phyloP scores from a whole-genome alignment of 2,113 vertebrate genomes.

The Scalopus aquaticus region DNA sequence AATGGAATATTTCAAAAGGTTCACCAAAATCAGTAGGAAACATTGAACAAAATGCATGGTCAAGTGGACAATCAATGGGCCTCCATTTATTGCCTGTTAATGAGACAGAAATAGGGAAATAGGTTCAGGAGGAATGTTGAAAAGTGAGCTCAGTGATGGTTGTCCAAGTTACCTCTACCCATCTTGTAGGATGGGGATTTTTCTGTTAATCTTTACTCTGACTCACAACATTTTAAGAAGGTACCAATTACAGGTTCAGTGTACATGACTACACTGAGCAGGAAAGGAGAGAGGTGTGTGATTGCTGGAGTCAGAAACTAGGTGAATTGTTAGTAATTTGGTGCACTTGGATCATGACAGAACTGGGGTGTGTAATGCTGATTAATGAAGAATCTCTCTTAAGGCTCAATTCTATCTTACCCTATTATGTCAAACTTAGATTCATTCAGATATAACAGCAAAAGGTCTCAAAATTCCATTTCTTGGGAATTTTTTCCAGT shows the following conservation, averaged over 20 bases:
- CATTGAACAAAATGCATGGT: not conserved
- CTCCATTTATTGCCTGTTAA: not conserved
- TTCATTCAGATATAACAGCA: not conserved
- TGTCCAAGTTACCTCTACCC: not conserved
- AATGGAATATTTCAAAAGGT: not conserved
- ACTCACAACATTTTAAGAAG: not conserved
- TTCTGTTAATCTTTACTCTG: not conserved
- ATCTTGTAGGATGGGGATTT: not conserved
- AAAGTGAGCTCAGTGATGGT: too few relatives aligned
- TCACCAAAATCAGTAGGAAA: slow-evolving; percentile 14
- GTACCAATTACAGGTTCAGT: not conserved
- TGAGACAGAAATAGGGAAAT: not conserved
- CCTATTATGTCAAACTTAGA: not conserved
- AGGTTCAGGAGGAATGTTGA: not conserved
- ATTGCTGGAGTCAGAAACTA: not conserved
- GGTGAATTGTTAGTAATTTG: not conserved
- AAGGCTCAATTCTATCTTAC: not conserved
- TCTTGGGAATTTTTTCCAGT: not conserved
- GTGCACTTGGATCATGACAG: not conserved
- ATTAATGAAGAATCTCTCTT: not conserved
- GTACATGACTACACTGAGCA: not conserved
- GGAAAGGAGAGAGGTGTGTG: not conserved
- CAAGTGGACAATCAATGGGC: not conserved
- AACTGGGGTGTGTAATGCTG: not conserved
- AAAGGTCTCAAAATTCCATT: not conserved